Base-by-base conservation (phyloP, 2,113 vertebrate genomes). In the Irena cyanogastra region DNA sequence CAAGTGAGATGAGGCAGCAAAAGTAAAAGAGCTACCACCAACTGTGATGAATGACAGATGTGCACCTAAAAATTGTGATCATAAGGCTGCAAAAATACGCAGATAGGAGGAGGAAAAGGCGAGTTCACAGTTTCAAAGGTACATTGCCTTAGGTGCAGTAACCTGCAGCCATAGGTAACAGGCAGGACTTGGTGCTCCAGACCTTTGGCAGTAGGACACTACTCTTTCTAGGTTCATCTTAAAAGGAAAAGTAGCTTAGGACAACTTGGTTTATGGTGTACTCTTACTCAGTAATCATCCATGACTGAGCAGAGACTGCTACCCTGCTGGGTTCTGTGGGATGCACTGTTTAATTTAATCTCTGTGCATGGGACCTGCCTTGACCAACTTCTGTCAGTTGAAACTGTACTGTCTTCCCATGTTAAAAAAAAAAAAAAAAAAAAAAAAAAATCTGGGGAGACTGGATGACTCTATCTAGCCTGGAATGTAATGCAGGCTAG, bases 1-100 rank as follows among this genome's bases (percentile, higher is more conserved):
- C 93, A 96, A 91, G 57, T 59, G 78, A 92, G 77, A 89, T 75
- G 88, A 83, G 89, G 89, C 89, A 91, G 87, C 95, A 93, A 42
- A 93, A 91, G 57, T 79, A 71, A 75, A 84, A 85, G 61, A 95
- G 30, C 64, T 93, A 20, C 89, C 78, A 77, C 75, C 74, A 85
- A 3, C 50, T 63, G 54, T 2, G 57, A 69, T 90, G 87, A 83
- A 60, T 91, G 71, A 79, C 87, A 90, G 85, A 77, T 14, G 13
- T 50, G 30, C 54, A 41, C 59, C 80, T 94, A 72, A 91, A 65
- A 91, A 12, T 33, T 11, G 7, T 63, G 42, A 28, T 84, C 1
- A 1, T 68, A 20, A 42, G 52, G 22, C 86, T 80, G 39, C 59
- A 7, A 28, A 47, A 86, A 20, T 85, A 50, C 0, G 3, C 23